Evolutionary conservation across 2,113 vertebrate genomes (phyloP), one percentile per base, ranked within the genome.

Genomic region (Grantiella picta): DNA sequence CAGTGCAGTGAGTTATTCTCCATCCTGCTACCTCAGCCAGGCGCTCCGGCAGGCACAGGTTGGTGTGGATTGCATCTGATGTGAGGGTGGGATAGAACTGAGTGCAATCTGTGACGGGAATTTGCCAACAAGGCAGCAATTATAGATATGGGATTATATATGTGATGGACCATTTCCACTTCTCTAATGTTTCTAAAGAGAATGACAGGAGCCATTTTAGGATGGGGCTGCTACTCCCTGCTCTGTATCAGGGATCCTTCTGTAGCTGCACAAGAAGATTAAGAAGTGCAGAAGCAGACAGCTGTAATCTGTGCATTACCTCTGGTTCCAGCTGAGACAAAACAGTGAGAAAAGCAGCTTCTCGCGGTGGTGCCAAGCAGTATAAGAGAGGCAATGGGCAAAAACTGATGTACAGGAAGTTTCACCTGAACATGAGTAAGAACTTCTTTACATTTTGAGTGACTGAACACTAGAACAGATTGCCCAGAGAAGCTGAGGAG

Each of bases 11-110:
- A 93, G 83, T 35, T 90, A 28, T 77, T 90, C 89, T 89, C 29
- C 33, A 56, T 60, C 29, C 18, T 1, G 11, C 78, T 87, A 24
- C 75, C 59, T 82, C 81, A 92, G 70, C 66, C 81, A 89, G 84
- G 70, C 16, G 0, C 70, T 92, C n/a, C 82, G 76, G 56, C 79
- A 94, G 91, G 73, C 73, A 65, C 77, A 87, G 84, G 69, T 75
- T 95, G 84, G 66, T 92, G 61, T 19, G 53, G 65, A 76, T 89
- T 91, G 78, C 93, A 94, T 95, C 95, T 92, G 91, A 92, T 94
- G 60, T 94, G 94, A 94, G 86, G 86, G 92, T 92, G 92, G 89
- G 50, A 93, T 73, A 69, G 84, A 91, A 78, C 78, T 15, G 70
- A 89, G 42, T 35, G 28, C 93, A 94, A 33, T 94, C 93, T 95